Evolutionary conservation across 2,888 invertebrate genomes (phyloP), one percentile per base, ranked within the genome.

Genomic region (Diaperis boleti): DNA sequence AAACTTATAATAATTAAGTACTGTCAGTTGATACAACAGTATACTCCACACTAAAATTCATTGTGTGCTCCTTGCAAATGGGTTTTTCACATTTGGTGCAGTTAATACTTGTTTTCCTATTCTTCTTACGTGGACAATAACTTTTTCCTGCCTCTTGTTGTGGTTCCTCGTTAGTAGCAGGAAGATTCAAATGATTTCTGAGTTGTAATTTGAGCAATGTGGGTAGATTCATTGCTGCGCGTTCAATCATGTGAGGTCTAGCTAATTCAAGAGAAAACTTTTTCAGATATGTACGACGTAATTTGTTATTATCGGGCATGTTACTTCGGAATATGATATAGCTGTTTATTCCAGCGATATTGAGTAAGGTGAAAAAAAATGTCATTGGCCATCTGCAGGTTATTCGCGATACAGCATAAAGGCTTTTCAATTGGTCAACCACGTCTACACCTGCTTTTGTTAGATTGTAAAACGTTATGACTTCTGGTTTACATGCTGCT

Each of bases 401-500:
- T n/a, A n/a, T n/a, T n/a, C n/a, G n/a, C n/a, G n/a, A n/a, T n/a
- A n/a, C n/a, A n/a, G n/a, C n/a, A n/a, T n/a, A n/a, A n/a, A n/a
- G n/a, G n/a, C n/a, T n/a, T n/a, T n/a, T n/a, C n/a, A n/a, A n/a
- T n/a, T n/a, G n/a, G n/a, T n/a, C n/a, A n/a, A n/a, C n/a, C n/a
- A n/a, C n/a, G n/a, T n/a, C n/a, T n/a, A n/a, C n/a, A n/a, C n/a
- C n/a, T n/a, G n/a, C n/a, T n/a, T n/a, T n/a, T n/a, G n/a, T n/a
- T n/a, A n/a, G n/a, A n/a, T n/a, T n/a, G n/a, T n/a, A n/a, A n/a
- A n/a, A n/a, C n/a, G n/a, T n/a, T n/a, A n/a, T 45, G 22, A 10
- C 15, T 22, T 45, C 45, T 45, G 29, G 22, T 11, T 26, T 45
- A 26, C 10, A 8, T 45, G 22, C 22, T 10, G 4, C 45, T 20